Base-by-base conservation (phyloP, 2,113 vertebrate species). In the Gambusia holbrooki region DNA sequence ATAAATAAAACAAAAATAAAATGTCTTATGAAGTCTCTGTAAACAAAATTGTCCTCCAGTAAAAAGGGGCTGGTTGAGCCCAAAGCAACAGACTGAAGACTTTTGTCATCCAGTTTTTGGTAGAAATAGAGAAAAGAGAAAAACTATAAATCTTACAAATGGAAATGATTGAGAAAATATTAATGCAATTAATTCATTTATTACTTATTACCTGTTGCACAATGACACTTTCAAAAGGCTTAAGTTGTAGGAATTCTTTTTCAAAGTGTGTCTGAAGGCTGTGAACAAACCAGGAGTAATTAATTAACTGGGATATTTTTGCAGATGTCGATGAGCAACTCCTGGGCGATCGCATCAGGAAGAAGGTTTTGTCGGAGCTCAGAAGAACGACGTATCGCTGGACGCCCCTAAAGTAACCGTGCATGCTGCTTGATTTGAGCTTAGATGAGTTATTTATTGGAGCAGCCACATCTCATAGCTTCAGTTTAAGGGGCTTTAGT, bases 311-410 rank as follows among this genome's bases (percentile, higher is more conserved):
- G 32, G 19, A 25, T 74, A 64, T 12, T 28, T 29, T 84, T 80
- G 29, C 88, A 95, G 94, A 85, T 71, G 10, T 78, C 2, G 92
- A 91, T 32, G 74, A 89, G 40, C 45, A 83, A 6, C 27, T 42
- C 0, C 35, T 92, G 48, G 85, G 92, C 30, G 86, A 92, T n/a
- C 92, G 81, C 48, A 91, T 97, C 73, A 91, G 27, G 73, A 87
- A 10, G 76, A 88, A 83, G 35, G 95, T 97, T 66, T n/a, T 98
- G 9, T 91, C 40, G 11, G 87, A 93, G 73, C 88, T 98, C 66
- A 94, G 83, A 72, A 95, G 77, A 88, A 94, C 93, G 13, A 96
- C 93, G 0, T 96, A 97, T 85, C 95, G 90, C 76, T 97, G 96
- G 96, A 95, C 92, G 77, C 58, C 93, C 3, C 61, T 96, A 70